phyloP scores from a whole-genome alignment of 1,140 invertebrate genomes.

The Pogonomyrmex californicus region DNA sequence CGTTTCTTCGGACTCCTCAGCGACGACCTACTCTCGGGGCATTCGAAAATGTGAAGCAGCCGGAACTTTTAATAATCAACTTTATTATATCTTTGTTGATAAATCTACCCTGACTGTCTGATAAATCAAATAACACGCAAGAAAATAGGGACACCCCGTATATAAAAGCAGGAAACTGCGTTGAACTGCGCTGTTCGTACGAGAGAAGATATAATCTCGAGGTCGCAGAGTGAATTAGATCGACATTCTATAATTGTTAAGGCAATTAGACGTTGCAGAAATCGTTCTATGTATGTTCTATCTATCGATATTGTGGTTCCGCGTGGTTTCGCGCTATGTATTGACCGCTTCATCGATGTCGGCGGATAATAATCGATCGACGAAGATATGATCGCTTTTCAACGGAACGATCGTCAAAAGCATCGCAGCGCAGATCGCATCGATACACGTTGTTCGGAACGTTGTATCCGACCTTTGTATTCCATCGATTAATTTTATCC shows the following conservation, averaged over 20 bases:
- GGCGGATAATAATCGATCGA: slow-evolving; percentile 77
- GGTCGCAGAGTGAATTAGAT: slow-evolving; percentile 56
- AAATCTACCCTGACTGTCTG: background rate
- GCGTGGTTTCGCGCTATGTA: slow-evolving; percentile 51
- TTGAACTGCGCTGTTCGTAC: background rate
- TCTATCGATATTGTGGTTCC: slow-evolving; percentile 63
- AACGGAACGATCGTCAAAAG: slow-evolving; percentile 45
- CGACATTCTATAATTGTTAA: slow-evolving; percentile 66
- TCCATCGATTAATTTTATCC: slow-evolving; percentile 22
- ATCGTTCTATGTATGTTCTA: slow-evolving; percentile 25
- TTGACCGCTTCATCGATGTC: slow-evolving; percentile 75
- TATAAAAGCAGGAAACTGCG: slow-evolving; percentile 40
- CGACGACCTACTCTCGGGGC: background rate
- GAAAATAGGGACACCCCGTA: background rate
- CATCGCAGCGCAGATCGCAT: background rate
- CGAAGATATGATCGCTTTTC: slow-evolving; percentile 73
- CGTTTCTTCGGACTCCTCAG: slow-evolving; percentile 22
- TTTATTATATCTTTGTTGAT: background rate
- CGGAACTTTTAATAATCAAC: background rate
- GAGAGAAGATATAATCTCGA: slow-evolving; percentile 51
- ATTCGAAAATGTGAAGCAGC: background rate
- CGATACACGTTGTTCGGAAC: slow-evolving; percentile 24
- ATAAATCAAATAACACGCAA: background rate
- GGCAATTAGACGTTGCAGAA: slow-evolving; percentile 68
- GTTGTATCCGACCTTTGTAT: slow-evolving; percentile 4